A percentile compares a stretch with the other conserved stretches of the same genome.
Conservation (phyloP, 1,140 invertebrate species). For the Drosophila lacteicornis region DNA sequence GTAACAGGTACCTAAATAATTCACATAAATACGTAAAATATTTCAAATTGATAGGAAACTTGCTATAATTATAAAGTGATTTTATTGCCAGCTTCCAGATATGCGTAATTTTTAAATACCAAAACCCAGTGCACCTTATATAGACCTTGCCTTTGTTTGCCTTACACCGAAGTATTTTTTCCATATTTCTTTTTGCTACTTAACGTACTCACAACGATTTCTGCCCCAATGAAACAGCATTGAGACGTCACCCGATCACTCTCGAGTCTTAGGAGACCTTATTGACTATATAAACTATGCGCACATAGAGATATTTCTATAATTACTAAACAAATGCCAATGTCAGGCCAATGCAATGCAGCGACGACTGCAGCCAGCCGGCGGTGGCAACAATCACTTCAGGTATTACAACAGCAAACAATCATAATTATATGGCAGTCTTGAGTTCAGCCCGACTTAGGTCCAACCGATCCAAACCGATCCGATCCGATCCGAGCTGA, state of each 20-base stretch:
- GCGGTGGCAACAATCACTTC: conserved; percentile 46
- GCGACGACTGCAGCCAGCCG: conserved; percentile 14
- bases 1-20: background rate
- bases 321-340: conserved; percentile 76
- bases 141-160: conserved; percentile 37
- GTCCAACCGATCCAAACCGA: conserved; percentile 31
- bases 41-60: background rate
- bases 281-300: conserved; percentile 63
- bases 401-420: conserved; percentile 51
- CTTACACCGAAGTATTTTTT: conserved; percentile 31
- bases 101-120: background rate
- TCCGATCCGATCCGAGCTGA: conserved; percentile 25
- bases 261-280: conserved; percentile 49
- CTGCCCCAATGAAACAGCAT: conserved; percentile 54
- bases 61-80: too few species aligned
- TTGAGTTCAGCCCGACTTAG: conserved; percentile 23
- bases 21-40: background rate
- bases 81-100: background rate
- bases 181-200: conserved; percentile 31
- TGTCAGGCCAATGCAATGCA: conserved; percentile 60
- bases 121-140: conserved; percentile 3
- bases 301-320: conserved; percentile 65
- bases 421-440: conserved; percentile 70
- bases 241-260: conserved; percentile 66
- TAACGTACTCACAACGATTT: conserved; percentile 18